Evolutionary conservation across 2,797 vertebrate species (phyloP).

Genomic region (Distichodus sexfasciatus): DNA sequence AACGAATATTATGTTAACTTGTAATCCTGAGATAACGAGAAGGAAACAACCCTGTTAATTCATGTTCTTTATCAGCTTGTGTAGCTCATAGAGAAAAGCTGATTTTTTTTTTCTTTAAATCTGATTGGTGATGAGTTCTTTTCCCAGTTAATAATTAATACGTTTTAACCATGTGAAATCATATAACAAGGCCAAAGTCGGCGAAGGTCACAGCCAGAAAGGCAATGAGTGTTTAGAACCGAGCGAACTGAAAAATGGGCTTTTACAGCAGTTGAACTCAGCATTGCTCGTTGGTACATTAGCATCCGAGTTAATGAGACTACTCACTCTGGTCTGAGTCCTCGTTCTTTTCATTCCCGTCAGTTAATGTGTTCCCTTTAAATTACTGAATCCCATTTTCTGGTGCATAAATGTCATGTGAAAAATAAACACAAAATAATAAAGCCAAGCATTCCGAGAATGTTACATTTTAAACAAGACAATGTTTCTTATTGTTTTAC

Average conservation of each 20-base stretch:
- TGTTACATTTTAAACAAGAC: no score
- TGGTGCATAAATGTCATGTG: no score
- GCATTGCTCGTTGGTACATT: conserved; percentile 26
- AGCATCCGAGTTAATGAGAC: conserved; percentile 47
- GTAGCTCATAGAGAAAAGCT: neutral
- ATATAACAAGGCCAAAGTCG: neutral
- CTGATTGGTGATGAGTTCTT: conserved; percentile 21
- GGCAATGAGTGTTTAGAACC: no score
- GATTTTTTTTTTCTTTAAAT: conserved; percentile 11
- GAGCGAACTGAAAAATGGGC: neutral
- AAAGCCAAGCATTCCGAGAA: no score
- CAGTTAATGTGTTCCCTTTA: no score
- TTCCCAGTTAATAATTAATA: conserved; percentile 27
- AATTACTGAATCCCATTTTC: no score
- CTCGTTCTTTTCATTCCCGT: conserved; percentile 2
- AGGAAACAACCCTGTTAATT: conserved; percentile 10
- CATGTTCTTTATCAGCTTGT: neutral
- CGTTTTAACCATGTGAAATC: neutral
- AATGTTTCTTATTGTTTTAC: no score
- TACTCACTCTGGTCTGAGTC: conserved; percentile 12
- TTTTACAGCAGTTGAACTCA: conserved; percentile 6
- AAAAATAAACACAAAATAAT: no score
- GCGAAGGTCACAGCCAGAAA: neutral
- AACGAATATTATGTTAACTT: no score
- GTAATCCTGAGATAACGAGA: no score